Evolutionary conservation across 2,113 vertebrate species (phyloP).

Genomic region (Cavia porcellus): DNA sequence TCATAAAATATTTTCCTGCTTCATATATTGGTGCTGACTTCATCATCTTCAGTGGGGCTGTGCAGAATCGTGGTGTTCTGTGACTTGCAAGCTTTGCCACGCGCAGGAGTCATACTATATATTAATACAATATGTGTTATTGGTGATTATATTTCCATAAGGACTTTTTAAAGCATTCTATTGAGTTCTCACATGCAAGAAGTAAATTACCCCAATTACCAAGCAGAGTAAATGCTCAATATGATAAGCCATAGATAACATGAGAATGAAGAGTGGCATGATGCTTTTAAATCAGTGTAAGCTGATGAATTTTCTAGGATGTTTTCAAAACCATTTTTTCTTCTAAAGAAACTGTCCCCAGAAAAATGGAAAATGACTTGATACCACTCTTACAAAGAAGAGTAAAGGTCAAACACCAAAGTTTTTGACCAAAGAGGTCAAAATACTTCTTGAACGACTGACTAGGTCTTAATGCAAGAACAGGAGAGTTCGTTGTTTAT

Average conservation of each 20-base stretch:
- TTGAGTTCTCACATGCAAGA: neutral
- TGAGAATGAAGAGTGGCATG: neutral
- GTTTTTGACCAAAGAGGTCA: neutral
- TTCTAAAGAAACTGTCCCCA: neutral
- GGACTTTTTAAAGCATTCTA: neutral
- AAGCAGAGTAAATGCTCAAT: neutral
- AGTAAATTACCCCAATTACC: neutral
- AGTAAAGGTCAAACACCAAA: too few species aligned
- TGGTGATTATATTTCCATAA: neutral
- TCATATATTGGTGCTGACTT: neutral
- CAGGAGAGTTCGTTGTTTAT: neutral
- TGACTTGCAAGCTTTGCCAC: constrained; percentile 27
- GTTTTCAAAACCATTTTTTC: accelerated
- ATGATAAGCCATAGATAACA: neutral
- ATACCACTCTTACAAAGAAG: neutral
- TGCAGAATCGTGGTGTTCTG: neutral
- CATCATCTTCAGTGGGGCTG: neutral
- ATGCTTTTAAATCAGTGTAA: neutral
- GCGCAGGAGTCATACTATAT: neutral
- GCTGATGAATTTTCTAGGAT: neutral
- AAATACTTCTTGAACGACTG: neutral
- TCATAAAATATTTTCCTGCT: constrained; percentile 36
- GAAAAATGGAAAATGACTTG: neutral
- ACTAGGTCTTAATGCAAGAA: neutral
- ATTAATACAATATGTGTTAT: neutral